These are phyloP conservation scores for Griposia aprilina DNA, from an alignment of 2,888 invertebrate genomes.

Conservation along the genomic window DNA sequence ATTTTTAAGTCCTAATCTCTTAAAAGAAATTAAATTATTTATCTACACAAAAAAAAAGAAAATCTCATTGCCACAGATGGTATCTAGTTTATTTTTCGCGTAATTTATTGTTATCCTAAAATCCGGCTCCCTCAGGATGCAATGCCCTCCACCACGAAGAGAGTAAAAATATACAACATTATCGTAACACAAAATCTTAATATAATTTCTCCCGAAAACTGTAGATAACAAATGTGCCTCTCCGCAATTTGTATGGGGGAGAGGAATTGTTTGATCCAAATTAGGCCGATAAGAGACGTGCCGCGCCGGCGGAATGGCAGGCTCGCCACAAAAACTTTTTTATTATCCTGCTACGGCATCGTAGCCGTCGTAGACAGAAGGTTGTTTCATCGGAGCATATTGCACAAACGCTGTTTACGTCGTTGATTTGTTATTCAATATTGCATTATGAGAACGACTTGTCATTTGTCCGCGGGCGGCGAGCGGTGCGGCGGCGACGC, in stretches of 20 bases:
- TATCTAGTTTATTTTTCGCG: slow-evolving; percentile 82
- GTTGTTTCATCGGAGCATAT: slow-evolving; percentile 73
- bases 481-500: slow-evolving; percentile 46
- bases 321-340: slow-evolving; percentile 81
- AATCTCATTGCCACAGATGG: slow-evolving; percentile 79
- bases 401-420: slow-evolving; percentile 71
- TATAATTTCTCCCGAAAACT: slow-evolving; percentile 88
- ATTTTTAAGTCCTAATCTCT: slow-evolving; percentile 12
- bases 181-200: slow-evolving; percentile 87
- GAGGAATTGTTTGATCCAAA: slow-evolving; percentile 88
- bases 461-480: slow-evolving; percentile 71
- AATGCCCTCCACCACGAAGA: slow-evolving; percentile 74
- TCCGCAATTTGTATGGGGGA: slow-evolving; percentile 85
- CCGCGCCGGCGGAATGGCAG: slow-evolving; percentile 77
- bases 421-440: slow-evolving; percentile 72
- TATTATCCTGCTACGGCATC: slow-evolving; percentile 76
- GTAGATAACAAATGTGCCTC: slow-evolving; percentile 87
- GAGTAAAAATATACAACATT: slow-evolving; percentile 86
- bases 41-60: slow-evolving; percentile 70
- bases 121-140: slow-evolving; percentile 78
- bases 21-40: slow-evolving; percentile 56
- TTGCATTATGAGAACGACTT: slow-evolving; percentile 72
- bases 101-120: slow-evolving; percentile 86
- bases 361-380: slow-evolving; percentile 58
- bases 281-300: slow-evolving; percentile 87